Evolutionary conservation across 2,888 invertebrate species (phyloP), one percentile per base, ranked within the genome.

Genomic region (Biston stratarius): DNA sequence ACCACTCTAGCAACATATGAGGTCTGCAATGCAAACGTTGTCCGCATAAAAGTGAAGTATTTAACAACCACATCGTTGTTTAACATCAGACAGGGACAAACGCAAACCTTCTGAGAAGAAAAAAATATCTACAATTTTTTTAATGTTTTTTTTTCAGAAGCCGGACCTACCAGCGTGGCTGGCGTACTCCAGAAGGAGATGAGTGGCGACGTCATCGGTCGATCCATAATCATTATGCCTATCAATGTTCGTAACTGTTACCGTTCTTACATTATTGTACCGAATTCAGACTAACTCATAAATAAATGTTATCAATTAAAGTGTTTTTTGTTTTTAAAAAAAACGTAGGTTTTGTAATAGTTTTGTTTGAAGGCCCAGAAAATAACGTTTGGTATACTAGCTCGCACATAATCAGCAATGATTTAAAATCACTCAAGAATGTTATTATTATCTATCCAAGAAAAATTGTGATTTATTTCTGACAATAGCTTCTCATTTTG

Each of bases 101-200:
- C 24, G 24, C 24, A 3, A 3, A 24, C 24, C 24, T 2, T 2
- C 3, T 24, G 24, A 24, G 24, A 24, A 24, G 24, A 24, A 24
- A 24, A 24, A 24, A 24, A 24, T 24, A 24, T 2, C 11, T 33
- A 5, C 33, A 51, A 51, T 11, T 38, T 5, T 6, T 38, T 38
- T 2, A 6, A 0, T 38, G 2, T 38, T 38, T 38, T 38, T 5
- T 51, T 87, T 86, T 0, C 91, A 94, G 94, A 94, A 92, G 83
- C 92, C 93, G 72, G 93, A 94, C 77, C 75, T 92, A 81, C 92
- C 93, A 12, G 83, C 92, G 0, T 94, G 94, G 77, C 92, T 99
- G 83, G 97, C 98, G 95, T 99, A 99, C 86, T 97, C 99, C 60
- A 98, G 99, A 90, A 98, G 99, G 79, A 98, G 97, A 90, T 99